Evolutionary conservation across 2,888 invertebrate species (phyloP).

Genomic region (Torymus auratus): DNA sequence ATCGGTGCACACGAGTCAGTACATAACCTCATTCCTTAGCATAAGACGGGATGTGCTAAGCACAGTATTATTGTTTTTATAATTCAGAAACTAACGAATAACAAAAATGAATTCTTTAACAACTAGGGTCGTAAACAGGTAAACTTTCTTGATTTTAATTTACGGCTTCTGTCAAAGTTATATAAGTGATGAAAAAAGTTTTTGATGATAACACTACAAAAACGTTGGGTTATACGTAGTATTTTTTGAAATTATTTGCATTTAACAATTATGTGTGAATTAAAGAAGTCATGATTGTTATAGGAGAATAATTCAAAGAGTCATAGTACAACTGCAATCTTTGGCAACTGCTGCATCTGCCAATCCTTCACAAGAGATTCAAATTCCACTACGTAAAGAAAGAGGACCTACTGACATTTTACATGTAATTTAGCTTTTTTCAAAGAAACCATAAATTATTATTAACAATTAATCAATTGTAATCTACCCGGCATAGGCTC

Average conservation of each 20-base stretch:
- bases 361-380: constrained; percentile 70
- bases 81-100: constrained; percentile 3
- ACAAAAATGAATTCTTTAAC: constrained; percentile 63
- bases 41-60: not conserved
- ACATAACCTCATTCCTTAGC: constrained; percentile 33
- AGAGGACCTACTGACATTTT: constrained; percentile 90
- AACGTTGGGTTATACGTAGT: too few species aligned
- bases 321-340: constrained; percentile 49
- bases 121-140: constrained; percentile 59
- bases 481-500: constrained; percentile 77
- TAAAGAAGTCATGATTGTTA: constrained; percentile 21
- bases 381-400: constrained; percentile 84
- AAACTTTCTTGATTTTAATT: constrained; percentile 6
- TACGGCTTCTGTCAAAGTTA: too few species aligned
- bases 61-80: constrained; percentile 13
- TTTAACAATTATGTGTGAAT: not conserved
- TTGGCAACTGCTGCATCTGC: constrained; percentile 37
- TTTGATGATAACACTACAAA: too few species aligned
- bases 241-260: too few species aligned
- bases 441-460: not conserved
- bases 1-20: not conserved
- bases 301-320: constrained; percentile 52
- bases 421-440: constrained; percentile 74
- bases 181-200: too few species aligned
- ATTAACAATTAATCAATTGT: not conserved